Percentiles rank a stretch among this genome's conserved stretches.
These are phyloP conservation scores for Patella depressa DNA, from an alignment of 2,888 invertebrate genomes.

Conservation along the genomic window DNA sequence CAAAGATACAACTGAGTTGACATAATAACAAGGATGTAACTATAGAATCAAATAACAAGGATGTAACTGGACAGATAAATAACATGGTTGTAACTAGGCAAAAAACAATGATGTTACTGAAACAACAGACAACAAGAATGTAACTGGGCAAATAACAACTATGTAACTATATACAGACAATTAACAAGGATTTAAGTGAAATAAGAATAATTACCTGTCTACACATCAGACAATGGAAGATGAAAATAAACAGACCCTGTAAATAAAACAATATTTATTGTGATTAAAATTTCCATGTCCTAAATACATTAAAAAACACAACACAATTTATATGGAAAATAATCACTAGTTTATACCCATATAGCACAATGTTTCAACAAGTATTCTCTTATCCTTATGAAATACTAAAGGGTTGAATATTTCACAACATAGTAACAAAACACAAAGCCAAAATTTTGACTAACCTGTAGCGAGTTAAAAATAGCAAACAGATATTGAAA, in stretches of 20 bases:
- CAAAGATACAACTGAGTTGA: too few relatives aligned
- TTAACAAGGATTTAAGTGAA: background rate
- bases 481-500: constrained; percentile 55
- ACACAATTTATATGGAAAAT: too few relatives aligned
- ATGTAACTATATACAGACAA: background rate
- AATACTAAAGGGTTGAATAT: background rate
- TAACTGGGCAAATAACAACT: background rate
- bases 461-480: constrained; percentile 56
- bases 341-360: too few relatives aligned
- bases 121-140: background rate
- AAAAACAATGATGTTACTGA: background rate
- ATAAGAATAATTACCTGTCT: constrained; percentile 37
- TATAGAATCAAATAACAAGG: too few relatives aligned
- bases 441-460: background rate
- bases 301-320: background rate
- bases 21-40: too few relatives aligned
- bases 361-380: too few relatives aligned
- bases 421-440: background rate
- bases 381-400: too few relatives aligned
- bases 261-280: constrained; percentile 22
- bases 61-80: too few relatives aligned
- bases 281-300: background rate
- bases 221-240: constrained; percentile 51
- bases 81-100: too few relatives aligned
- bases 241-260: constrained; percentile 53